phyloP scores from a whole-genome alignment of 2,888 invertebrate genomes.

The Gymnosoma rotundatum region DNA sequence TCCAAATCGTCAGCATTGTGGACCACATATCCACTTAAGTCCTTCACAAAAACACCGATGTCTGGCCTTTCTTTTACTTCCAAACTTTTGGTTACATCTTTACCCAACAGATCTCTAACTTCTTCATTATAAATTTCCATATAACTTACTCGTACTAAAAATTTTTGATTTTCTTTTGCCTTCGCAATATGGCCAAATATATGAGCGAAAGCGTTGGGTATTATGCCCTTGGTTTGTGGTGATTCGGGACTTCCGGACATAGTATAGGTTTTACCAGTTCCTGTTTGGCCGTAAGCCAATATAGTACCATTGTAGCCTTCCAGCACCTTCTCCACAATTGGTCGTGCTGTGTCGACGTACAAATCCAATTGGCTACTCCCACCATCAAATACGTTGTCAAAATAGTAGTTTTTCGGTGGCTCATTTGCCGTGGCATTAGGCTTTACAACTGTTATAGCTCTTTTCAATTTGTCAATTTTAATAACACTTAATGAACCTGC shows the following conservation, averaged over 20 bases:
- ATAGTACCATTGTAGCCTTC: constrained; percentile 98
- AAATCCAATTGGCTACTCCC: constrained; percentile 93
- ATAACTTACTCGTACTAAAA: constrained; percentile 98
- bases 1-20: constrained; percentile 98
- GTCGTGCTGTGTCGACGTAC: constrained; percentile 97
- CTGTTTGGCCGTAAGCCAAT: constrained; percentile 95
- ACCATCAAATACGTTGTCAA: constrained; percentile 96
- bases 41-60: constrained; percentile 98
- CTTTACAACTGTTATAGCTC: constrained; percentile 90
- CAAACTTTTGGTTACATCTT: constrained; percentile 91
- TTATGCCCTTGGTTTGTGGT: constrained; percentile 96
- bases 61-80: constrained; percentile 98
- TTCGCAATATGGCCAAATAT: constrained; percentile 99
- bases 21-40: constrained; percentile 98
- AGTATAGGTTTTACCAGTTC: constrained; percentile 99
- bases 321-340: constrained; percentile 97
- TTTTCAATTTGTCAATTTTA: constrained; percentile 89
- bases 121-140: constrained; percentile 99
- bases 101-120: constrained; percentile 95
- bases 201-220: constrained; percentile 99
- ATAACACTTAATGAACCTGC: constrained; percentile 89
- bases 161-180: constrained; percentile 95
- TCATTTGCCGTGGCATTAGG: constrained; percentile 88
- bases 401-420: constrained; percentile 94
- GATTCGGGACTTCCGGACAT: constrained; percentile 96